phyloP scores from a whole-genome alignment of 2,888 invertebrate species.

The Gibbula magus region DNA sequence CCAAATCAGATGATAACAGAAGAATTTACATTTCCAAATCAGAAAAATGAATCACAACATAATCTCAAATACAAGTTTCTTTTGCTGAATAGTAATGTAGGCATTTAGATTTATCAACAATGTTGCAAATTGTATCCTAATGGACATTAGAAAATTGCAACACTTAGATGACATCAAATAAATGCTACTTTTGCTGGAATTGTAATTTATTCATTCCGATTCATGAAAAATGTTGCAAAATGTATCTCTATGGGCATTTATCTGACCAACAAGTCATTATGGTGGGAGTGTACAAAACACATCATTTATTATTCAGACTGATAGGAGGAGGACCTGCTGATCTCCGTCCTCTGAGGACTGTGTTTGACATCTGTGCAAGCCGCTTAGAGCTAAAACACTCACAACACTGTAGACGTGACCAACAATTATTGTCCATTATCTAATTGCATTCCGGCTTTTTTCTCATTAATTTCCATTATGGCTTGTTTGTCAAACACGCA shows the following conservation, averaged over 20 bases:
- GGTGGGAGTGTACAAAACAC: conserved; percentile 1
- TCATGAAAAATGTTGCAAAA: too few relatives aligned
- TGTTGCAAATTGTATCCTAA: too few relatives aligned
- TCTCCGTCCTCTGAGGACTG: not conserved
- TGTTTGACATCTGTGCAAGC: conserved; percentile 12
- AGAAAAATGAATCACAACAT: too few relatives aligned
- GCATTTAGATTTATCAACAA: too few relatives aligned
- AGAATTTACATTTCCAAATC: too few relatives aligned
- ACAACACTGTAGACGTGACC: not conserved
- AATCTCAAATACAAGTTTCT: too few relatives aligned
- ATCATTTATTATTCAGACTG: conserved; percentile 8
- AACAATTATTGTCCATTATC: conserved; percentile 9
- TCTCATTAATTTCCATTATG: conserved; percentile 22
- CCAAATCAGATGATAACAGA: too few relatives aligned
- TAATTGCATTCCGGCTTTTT: conserved; percentile 17
- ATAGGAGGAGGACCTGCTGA: not conserved
- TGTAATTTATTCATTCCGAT: too few relatives aligned
- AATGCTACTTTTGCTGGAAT: too few relatives aligned
- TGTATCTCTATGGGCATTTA: not conserved
- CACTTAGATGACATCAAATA: too few relatives aligned
- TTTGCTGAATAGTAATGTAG: too few relatives aligned
- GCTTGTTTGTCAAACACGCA: conserved; percentile 16
- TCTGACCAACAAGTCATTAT: not conserved
- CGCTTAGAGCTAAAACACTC: conserved; percentile 14
- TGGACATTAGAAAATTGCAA: too few relatives aligned